Conservation (phyloP, 2,888 invertebrate species). For the Adela reaumurella region DNA sequence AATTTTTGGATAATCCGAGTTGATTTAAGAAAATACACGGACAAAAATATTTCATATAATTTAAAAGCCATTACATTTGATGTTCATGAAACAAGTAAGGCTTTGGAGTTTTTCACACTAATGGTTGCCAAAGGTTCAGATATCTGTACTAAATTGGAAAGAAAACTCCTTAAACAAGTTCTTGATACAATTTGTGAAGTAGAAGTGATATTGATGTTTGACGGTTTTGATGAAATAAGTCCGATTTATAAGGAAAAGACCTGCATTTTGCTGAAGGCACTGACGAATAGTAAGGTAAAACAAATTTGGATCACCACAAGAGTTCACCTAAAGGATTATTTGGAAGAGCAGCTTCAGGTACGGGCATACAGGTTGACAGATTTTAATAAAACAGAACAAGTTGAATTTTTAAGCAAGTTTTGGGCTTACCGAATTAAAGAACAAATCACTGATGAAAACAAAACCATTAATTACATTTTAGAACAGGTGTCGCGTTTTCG, state of each 20-base stretch:
- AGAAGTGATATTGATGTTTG: not conserved
- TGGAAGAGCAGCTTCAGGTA: not conserved
- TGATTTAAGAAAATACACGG: not conserved
- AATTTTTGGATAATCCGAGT: not conserved
- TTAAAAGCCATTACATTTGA: not conserved
- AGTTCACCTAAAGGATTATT: not conserved
- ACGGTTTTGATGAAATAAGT: not conserved
- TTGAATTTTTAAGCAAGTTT: not conserved
- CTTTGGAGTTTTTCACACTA: not conserved
- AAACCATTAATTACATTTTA: too few relatives aligned
- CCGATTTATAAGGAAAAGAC: not conserved
- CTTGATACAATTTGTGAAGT: not conserved
- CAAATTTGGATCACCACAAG: not conserved
- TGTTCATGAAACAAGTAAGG: not conserved
- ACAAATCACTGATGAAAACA: too few relatives aligned
- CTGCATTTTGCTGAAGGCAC: not conserved
- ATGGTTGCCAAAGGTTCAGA: not conserved
- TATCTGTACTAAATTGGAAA: not conserved
- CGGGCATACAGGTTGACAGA: not conserved
- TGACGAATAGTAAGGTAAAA: not conserved
- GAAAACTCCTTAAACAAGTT: not conserved
- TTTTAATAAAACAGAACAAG: not conserved
- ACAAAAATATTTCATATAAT: not conserved
- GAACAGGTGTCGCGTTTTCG: too few relatives aligned
- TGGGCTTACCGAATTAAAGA: not conserved